Base-by-base conservation (phyloP, 1,140 invertebrate species). In the Ptiloglossa arizonensis region DNA sequence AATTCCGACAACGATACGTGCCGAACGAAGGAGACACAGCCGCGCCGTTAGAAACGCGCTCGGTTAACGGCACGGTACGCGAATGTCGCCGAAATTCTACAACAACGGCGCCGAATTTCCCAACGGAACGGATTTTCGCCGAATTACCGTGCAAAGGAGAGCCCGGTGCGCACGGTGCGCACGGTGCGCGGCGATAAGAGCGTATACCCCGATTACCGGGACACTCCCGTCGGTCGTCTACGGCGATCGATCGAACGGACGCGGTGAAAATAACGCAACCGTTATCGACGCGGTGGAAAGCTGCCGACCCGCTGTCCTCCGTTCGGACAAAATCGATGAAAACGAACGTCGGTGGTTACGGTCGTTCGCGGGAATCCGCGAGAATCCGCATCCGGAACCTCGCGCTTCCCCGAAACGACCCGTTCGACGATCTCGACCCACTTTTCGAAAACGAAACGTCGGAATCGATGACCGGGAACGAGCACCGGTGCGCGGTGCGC, bases 21-120 rank as follows among this genome's bases (percentile, higher is more conserved):
- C 22, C 8, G 52, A 2, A 19, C 15, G 22, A 32, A 19, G 63
- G 63, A 19, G 15, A 72, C 32, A 32, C 13, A n/a, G 27, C 13
- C 6, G 8, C 32, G 54, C 66, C 29, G 17, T 70, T 62, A 71
- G 67, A 54, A 54, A 60, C 54, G 38, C 24, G 32, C 67, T 24
- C 46, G 38, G 52, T 77, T 70, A 70, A 77, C 24, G 17, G 46
- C 35, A 4, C 5, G 4, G 35, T 22, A 9, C 35, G 19, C 54
- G 24, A 70, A 70, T 70, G 66, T 77, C 80, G 64, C 50, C 75
- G 69, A 82, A 83, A 83, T 83, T 83, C 59, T 46, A 83, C 82
- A 82, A 82, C 32, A 68, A n/a, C 13, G 13, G 41, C 22, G 48
- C 48, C 27, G 63, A 52, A 48, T 64, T 71, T 54, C 62, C n/a